Evolutionary conservation across 2,888 invertebrate species (phyloP).

Genomic region (Caenorhabditis panamensis): DNA sequence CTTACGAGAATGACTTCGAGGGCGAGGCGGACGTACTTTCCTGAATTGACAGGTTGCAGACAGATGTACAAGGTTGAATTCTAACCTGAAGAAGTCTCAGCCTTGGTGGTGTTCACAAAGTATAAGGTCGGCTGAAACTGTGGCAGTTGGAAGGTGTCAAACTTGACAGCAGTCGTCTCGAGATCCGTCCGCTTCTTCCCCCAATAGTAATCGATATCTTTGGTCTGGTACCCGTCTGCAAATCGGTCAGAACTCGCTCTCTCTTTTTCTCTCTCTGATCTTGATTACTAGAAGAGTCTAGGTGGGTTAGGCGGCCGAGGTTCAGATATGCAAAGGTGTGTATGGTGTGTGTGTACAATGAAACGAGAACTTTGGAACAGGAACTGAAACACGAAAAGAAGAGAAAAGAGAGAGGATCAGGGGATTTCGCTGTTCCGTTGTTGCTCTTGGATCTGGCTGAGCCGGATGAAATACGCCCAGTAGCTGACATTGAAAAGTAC

Average conservation of each 20-base stretch:
- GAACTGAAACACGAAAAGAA: slow-evolving; percentile 18
- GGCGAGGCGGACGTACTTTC: slow-evolving; percentile 82
- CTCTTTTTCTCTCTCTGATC: slow-evolving; percentile 9
- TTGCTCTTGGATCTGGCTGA: slow-evolving; percentile 60
- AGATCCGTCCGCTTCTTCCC: slow-evolving; percentile 80
- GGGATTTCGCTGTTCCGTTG: slow-evolving; percentile 47
- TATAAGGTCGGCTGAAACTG: slow-evolving; percentile 82
- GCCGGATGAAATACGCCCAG: slow-evolving; percentile 71
- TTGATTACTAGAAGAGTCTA: slow-evolving; percentile 6
- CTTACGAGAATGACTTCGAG: slow-evolving; percentile 86
- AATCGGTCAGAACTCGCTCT: slow-evolving; percentile 32
- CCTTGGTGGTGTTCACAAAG: slow-evolving; percentile 75
- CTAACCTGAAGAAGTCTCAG: slow-evolving; percentile 75
- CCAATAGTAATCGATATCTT: slow-evolving; percentile 83
- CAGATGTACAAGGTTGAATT: neutral
- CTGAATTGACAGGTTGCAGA: slow-evolving; percentile 58
- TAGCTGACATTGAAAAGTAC: slow-evolving; percentile 90
- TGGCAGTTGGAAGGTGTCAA: slow-evolving; percentile 82
- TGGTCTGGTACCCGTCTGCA: slow-evolving; percentile 83
- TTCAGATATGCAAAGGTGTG: slow-evolving; percentile 42
- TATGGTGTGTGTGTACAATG: slow-evolving; percentile 22
- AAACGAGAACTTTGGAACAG: slow-evolving; percentile 25
- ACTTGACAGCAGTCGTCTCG: slow-evolving; percentile 75
- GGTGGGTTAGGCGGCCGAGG: slow-evolving; percentile 54
- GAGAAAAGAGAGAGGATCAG: neutral